Percentiles rank a stretch among this genome's conserved stretches.
Conservation (phyloP, 2,113 vertebrate genomes). For the Leptocoma aspasia region DNA sequence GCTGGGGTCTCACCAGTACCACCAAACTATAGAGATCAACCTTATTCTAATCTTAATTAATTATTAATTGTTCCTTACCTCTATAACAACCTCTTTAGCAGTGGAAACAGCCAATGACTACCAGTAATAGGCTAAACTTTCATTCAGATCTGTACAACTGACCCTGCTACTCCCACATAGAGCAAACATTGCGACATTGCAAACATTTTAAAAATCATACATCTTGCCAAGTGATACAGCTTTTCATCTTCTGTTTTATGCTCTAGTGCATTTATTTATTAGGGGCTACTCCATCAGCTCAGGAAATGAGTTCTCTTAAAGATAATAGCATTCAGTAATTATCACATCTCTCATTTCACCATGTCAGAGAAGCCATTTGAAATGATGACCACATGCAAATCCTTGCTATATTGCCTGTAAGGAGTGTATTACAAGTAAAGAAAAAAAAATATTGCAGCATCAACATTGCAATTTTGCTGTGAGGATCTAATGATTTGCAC, state of each 20-base stretch:
- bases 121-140: neutral
- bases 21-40: neutral
- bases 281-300: neutral
- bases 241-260: neutral
- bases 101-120: neutral
- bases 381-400: neutral
- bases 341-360: neutral
- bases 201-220: neutral
- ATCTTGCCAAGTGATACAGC: neutral
- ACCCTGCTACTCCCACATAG: neutral
- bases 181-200: neutral
- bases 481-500: neutral
- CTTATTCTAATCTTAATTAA: neutral
- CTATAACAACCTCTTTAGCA: neutral
- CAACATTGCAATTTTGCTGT: neutral
- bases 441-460: neutral
- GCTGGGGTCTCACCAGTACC: neutral
- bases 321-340: neutral
- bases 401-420: neutral
- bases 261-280: neutral
- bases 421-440: neutral
- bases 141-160: neutral
- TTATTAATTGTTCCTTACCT: neutral
- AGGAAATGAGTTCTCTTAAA: neutral
- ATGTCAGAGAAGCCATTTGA: neutral